These are phyloP conservation scores for Neogale vison DNA, from an alignment of 2,113 vertebrate species.

Conservation along the genomic window DNA sequence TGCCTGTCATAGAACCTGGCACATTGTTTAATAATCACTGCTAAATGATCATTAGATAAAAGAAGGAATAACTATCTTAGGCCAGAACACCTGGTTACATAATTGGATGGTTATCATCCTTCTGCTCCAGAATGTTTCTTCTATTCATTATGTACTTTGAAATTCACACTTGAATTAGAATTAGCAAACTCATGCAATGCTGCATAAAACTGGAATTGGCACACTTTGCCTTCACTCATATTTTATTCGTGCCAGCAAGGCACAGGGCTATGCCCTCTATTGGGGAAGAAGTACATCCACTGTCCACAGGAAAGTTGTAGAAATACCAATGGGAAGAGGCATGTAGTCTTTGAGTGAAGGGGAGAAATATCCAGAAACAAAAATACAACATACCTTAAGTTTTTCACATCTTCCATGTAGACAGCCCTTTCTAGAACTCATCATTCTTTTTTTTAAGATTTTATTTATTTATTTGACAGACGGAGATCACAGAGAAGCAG, in stretches of 20 bases:
- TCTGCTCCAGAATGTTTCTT: background rate
- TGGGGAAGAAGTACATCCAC: background rate
- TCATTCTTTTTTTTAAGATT: background rate
- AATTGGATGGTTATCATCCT: background rate
- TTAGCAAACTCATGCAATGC: background rate
- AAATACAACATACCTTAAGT: background rate
- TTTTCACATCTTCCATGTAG: background rate
- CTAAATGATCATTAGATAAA: background rate
- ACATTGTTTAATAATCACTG: background rate
- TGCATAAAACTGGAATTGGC: background rate
- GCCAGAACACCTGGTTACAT: background rate
- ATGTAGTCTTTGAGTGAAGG: background rate
- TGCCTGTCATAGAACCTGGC: background rate
- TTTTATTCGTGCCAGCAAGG: background rate
- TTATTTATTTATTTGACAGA: no score
- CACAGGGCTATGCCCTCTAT: background rate
- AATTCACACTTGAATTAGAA: conserved; percentile 14
- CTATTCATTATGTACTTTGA: background rate
- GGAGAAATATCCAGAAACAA: conserved; percentile 6
- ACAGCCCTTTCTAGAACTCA: background rate
- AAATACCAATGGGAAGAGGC: background rate
- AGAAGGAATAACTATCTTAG: background rate
- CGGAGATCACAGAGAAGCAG: no score
- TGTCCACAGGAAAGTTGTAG: background rate
- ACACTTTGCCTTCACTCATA: background rate